Percentiles rank a stretch among this genome's conserved stretches.
These are phyloP conservation scores for Leucoptera coffeella DNA, from an alignment of 2,888 invertebrate species.

Conservation along the genomic window DNA sequence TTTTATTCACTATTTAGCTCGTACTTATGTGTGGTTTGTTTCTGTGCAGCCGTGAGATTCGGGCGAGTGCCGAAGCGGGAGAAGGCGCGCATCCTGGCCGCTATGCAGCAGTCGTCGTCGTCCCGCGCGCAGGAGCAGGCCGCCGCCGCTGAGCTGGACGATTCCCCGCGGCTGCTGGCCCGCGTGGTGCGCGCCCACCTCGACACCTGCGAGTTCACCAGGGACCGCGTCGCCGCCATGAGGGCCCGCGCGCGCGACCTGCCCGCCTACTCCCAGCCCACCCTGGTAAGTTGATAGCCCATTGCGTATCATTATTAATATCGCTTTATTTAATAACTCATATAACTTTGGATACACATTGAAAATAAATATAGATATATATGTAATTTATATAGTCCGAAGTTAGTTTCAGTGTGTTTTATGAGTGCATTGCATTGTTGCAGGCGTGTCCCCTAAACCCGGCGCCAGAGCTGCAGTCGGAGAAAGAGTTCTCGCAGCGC, in stretches of 20 bases:
- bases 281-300: conserved; percentile 71
- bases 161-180: conserved; percentile 80
- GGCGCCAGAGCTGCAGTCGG: conserved; percentile 84
- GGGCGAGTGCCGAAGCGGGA: conserved; percentile 99
- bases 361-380: background rate
- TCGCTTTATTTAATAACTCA: no score
- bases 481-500: conserved; percentile 92
- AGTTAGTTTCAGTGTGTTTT: no score
- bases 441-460: conserved; percentile 97
- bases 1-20: background rate
- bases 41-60: conserved; percentile 92
- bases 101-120: conserved; percentile 97
- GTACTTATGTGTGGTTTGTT: conserved; percentile 13
- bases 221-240: conserved; percentile 85
- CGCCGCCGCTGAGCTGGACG: conserved; percentile 87
- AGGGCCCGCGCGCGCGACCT: conserved; percentile 79
- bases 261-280: conserved; percentile 86
- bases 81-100: conserved; percentile 97
- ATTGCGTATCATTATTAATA: no score
- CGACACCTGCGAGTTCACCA: conserved; percentile 94
- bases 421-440: no score
- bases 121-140: conserved; percentile 87
- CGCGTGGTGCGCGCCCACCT: conserved; percentile 90
- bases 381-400: no score
- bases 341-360: no score